These are phyloP conservation scores for Argya squamiceps DNA, from an alignment of 2,797 vertebrate genomes.

Conservation along the genomic window DNA sequence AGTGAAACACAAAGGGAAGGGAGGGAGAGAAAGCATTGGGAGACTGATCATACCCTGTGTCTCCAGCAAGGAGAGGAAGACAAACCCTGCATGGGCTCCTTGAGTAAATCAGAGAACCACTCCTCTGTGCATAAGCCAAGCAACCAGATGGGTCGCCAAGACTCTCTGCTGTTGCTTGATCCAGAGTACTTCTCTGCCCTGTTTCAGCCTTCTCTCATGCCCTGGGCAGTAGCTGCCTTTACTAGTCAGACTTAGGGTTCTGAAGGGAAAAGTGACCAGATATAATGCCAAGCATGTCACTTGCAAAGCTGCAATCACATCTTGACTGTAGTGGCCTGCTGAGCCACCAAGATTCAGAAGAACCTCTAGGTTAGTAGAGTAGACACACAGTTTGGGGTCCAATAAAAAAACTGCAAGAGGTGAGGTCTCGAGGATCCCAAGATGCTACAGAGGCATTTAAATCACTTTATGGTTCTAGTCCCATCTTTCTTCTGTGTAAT, in stretches of 20 bases:
- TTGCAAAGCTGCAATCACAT: accelerated
- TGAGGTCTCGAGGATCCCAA: background rate
- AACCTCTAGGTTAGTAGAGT: background rate
- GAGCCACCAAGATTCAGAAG: background rate
- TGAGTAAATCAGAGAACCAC: background rate
- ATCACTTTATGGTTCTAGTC: background rate
- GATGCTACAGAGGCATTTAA: background rate
- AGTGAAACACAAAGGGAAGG: background rate
- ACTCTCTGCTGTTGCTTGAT: background rate
- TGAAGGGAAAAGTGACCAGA: background rate
- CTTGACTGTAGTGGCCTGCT: background rate
- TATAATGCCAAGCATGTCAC: background rate
- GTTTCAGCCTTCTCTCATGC: background rate
- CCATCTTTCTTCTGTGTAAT: background rate
- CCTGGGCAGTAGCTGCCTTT: background rate
- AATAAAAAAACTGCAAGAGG: background rate
- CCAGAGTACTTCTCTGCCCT: background rate
- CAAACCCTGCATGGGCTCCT: background rate
- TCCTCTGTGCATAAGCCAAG: background rate
- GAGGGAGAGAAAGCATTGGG: background rate
- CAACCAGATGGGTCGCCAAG: background rate
- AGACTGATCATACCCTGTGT: background rate
- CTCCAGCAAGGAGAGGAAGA: background rate
- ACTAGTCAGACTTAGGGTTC: background rate
- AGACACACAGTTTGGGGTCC: background rate